These are phyloP conservation scores for Dimorphilus gyrociliatus DNA, from an alignment of 2,888 invertebrate species.

Conservation along the genomic window DNA sequence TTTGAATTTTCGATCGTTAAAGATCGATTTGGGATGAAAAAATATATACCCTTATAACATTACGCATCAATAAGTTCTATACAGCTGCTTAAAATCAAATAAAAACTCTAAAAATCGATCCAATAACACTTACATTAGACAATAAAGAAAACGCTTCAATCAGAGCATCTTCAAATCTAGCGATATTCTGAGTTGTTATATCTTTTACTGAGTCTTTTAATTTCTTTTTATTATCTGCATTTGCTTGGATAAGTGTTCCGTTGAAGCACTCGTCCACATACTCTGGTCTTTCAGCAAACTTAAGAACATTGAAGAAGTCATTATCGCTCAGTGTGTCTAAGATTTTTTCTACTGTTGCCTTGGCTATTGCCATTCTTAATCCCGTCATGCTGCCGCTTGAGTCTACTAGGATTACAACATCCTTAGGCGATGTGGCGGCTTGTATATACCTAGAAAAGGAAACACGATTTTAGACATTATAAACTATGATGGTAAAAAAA, in stretches of 20 bases:
- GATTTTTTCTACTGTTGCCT: conserved; percentile 68
- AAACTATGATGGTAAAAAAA: not conserved
- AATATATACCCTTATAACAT: no score
- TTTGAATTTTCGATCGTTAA: no score
- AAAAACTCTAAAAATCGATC: no score
- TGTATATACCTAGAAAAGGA: conserved; percentile 55
- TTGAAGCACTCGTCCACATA: conserved; percentile 71
- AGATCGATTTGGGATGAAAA: no score
- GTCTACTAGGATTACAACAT: conserved; percentile 84
- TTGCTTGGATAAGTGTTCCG: conserved; percentile 69
- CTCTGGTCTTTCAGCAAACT: conserved; percentile 52
- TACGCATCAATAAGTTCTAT: no score
- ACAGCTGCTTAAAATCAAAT: no score
- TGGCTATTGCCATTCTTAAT: conserved; percentile 70
- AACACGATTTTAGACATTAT: not conserved
- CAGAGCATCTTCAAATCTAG: no score
- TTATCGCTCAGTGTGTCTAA: conserved; percentile 90
- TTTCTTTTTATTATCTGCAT: conserved; percentile 39
- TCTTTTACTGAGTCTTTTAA: no score
- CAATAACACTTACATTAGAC: no score
- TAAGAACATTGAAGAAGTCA: conserved; percentile 84
- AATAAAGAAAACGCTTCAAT: no score
- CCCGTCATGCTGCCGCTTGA: conserved; percentile 94
- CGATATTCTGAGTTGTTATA: no score
- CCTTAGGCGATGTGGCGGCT: conserved; percentile 92